These are phyloP conservation scores for Saguinus midas DNA, from an alignment of 2,113 vertebrate species.

Conservation along the genomic window DNA sequence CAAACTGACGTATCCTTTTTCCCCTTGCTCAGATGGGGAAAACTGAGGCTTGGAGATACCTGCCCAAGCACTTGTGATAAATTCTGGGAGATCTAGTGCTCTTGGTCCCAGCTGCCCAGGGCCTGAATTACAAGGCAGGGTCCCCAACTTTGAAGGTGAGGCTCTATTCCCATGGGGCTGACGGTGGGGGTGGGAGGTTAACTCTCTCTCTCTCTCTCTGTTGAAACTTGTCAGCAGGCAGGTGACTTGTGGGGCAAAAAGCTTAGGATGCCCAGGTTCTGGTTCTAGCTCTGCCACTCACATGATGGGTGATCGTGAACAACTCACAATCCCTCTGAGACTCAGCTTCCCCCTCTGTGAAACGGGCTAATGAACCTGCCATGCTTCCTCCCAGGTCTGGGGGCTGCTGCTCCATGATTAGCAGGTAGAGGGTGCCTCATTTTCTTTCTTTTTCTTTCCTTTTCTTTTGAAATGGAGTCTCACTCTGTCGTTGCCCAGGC, in stretches of 20 bases:
- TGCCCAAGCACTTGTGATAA: neutral
- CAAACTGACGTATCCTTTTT: neutral
- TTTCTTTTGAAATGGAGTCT: too few relatives aligned
- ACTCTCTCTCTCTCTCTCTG: neutral
- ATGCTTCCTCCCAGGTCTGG: neutral
- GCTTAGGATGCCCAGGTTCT: neutral
- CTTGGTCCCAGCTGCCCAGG: neutral
- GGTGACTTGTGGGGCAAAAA: neutral
- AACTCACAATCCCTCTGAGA: neutral
- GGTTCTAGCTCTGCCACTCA: neutral
- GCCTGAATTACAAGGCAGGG: neutral
- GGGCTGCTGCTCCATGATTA: neutral
- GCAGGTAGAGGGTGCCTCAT: neutral
- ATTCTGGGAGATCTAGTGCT: neutral
- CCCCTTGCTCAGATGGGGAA: neutral
- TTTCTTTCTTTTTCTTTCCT: neutral
- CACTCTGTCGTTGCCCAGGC: too few relatives aligned
- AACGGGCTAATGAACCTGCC: neutral
- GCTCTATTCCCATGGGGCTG: neutral
- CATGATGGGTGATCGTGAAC: neutral
- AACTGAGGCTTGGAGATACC: neutral
- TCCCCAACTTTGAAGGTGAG: neutral
- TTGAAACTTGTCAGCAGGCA: neutral
- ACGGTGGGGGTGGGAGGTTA: neutral
- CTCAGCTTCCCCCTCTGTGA: neutral